These are phyloP conservation scores for Proales similis DNA, from an alignment of 1,140 invertebrate species.

Conservation along the genomic window DNA sequence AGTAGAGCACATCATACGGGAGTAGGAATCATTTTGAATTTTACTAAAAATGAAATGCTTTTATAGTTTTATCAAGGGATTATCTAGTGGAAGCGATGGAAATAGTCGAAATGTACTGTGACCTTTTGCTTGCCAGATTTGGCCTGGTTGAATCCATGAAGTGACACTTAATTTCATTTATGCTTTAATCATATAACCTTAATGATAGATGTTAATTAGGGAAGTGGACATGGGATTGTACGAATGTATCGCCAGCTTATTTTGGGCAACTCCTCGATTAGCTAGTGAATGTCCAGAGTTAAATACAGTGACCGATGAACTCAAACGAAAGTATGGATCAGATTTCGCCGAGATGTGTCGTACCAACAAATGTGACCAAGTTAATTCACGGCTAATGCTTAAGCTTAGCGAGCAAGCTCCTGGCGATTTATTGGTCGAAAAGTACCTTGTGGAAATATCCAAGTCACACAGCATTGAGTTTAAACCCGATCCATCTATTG, in stretches of 20 bases:
- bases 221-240: conserved; percentile 86
- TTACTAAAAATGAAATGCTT: too few relatives aligned
- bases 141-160: conserved; percentile 95
- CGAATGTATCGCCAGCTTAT: conserved; percentile 86
- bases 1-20: conserved; percentile 94
- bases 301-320: conserved; percentile 70
- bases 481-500: conserved; percentile 70
- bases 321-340: conserved; percentile 81
- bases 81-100: conserved; percentile 99
- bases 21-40: conserved; percentile 49
- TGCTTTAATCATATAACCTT: neutral
- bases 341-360: conserved; percentile 61
- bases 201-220: conserved; percentile 51
- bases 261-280: conserved; percentile 85
- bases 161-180: conserved; percentile 54
- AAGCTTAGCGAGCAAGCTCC: conserved; percentile 75
- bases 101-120: conserved; percentile 97
- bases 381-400: conserved; percentile 77
- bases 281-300: conserved; percentile 51
- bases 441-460: conserved; percentile 74
- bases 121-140: conserved; percentile 87
- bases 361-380: conserved; percentile 40
- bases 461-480: conserved; percentile 86
- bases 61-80: conserved; percentile 58
- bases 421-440: conserved; percentile 87